Percentiles rank a stretch among this genome's conserved stretches.
Conservation (phyloP, 53 echinoderm and acorn worm genomes). For the Henricia sp. region DNA sequence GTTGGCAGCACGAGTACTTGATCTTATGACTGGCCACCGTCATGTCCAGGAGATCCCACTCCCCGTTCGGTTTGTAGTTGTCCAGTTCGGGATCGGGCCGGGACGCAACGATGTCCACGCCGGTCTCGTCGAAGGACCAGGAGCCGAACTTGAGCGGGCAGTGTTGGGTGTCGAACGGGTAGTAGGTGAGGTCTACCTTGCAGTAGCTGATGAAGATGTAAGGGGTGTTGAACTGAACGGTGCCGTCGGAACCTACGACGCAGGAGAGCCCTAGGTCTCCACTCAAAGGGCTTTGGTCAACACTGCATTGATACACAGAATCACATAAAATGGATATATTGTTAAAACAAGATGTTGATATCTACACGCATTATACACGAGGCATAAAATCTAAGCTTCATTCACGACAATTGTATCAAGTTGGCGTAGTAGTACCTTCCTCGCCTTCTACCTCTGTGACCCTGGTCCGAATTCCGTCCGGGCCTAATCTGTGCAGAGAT, state of each 20-base stretch:
- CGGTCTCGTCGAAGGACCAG: slow-evolving; percentile 85
- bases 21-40: slow-evolving; percentile 60
- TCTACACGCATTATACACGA: background rate
- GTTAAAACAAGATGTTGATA: background rate
- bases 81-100: slow-evolving; percentile 71
- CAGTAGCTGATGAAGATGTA: slow-evolving; percentile 94
- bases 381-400: no score
- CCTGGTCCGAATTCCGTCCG: no score
- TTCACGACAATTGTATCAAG: no score
- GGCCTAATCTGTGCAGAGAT: no score
- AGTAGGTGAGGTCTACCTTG: slow-evolving; percentile 87
- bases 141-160: slow-evolving; percentile 86
- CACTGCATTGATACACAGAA: slow-evolving; percentile 43
- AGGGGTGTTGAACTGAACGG: slow-evolving; percentile 87
- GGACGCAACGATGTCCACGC: slow-evolving; percentile 51
- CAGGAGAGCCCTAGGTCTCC: slow-evolving; percentile 43
- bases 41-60: slow-evolving; percentile 87
- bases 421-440: no score
- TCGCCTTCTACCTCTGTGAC: no score
- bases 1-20: slow-evolving; percentile 80
- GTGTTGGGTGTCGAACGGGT: slow-evolving; percentile 91
- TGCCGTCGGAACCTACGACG: slow-evolving; percentile 54
- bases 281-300: slow-evolving; percentile 32
- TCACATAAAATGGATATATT: background rate
- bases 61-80: slow-evolving; percentile 80